phyloP scores from a whole-genome alignment of 2,113 vertebrate genomes.

The Phaethon lepturus region DNA sequence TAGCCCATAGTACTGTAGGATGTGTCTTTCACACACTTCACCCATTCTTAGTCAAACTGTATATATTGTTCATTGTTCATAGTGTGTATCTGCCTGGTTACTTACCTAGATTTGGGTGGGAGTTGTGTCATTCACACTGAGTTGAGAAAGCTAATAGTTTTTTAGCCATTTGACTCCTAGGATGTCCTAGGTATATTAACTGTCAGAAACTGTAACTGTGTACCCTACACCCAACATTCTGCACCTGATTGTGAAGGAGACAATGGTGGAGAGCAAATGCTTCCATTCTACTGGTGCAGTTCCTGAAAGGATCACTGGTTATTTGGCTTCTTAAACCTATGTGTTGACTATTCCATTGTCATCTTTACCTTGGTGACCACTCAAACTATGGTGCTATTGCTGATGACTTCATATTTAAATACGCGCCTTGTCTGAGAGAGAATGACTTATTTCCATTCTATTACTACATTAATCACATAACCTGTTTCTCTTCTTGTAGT shows the following conservation, averaged over 20 bases:
- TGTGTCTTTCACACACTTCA: background rate
- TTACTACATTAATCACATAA: background rate
- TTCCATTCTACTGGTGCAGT: background rate
- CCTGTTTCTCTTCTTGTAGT: conserved; percentile 79
- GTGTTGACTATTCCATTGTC: background rate
- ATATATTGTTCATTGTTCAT: background rate
- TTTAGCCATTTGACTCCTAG: background rate
- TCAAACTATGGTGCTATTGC: background rate
- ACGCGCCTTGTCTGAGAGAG: background rate
- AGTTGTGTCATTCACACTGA: background rate
- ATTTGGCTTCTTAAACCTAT: background rate
- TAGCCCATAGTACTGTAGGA: background rate
- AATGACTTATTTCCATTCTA: background rate
- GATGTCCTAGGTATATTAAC: background rate
- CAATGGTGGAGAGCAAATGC: background rate
- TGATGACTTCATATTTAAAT: background rate
- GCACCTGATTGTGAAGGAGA: background rate
- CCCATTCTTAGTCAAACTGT: background rate
- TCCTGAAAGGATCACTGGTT: background rate
- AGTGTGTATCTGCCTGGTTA: background rate
- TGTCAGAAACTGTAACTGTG: background rate
- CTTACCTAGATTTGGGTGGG: background rate
- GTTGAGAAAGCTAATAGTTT: background rate
- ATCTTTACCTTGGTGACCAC: background rate
- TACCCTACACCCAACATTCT: background rate